Evolutionary conservation across 2,888 invertebrate species (phyloP), one percentile per base, ranked within the genome.

Genomic region (Boloria euphrosyne): DNA sequence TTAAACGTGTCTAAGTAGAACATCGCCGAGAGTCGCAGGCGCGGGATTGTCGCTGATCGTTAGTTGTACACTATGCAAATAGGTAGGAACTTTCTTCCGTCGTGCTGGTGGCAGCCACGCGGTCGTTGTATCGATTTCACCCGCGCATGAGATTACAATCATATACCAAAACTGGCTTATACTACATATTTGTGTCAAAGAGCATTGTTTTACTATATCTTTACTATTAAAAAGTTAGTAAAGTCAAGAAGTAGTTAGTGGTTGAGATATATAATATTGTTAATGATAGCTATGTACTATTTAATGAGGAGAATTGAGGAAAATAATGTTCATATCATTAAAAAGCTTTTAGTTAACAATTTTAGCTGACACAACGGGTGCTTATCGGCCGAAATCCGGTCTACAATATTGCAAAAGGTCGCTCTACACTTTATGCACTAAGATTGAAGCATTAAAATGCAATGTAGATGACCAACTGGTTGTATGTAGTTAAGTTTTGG

Each of bases 31-130:
- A 72, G 72, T 73, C 76, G 78, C 75, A 74, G 76, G 79, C 80
- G 80, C 78, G 80, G 83, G 82, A 81, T 81, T 80, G 79, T 74
- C 74, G 74, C 73, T 68, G 69, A 73, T 78, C 68, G 78, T 74
- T 73, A 73, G 74, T 76, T 75, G 77, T 81, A 79, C 77, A 80
- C 86, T 84, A 89, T 91, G 91, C 85, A 88, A 90, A 90, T 90
- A 77, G 79, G 75, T 83, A 86, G 87, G 87, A 88, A 90, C 90
- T 90, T 92, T 90, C 90, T 90, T 90, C 89, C 87, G 87, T 85
- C 80, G 80, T 76, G 75, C 79, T 80, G 78, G 81, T 80, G 80
- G 83, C 82, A 64, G 71, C 62, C 69, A 70, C 64, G 73, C 81
- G 83, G 86, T 79, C 85, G 85, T 86, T 87, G 86, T 87, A 82